phyloP scores from a whole-genome alignment of 2,888 invertebrate species.

The Rhodophaea formosa region DNA sequence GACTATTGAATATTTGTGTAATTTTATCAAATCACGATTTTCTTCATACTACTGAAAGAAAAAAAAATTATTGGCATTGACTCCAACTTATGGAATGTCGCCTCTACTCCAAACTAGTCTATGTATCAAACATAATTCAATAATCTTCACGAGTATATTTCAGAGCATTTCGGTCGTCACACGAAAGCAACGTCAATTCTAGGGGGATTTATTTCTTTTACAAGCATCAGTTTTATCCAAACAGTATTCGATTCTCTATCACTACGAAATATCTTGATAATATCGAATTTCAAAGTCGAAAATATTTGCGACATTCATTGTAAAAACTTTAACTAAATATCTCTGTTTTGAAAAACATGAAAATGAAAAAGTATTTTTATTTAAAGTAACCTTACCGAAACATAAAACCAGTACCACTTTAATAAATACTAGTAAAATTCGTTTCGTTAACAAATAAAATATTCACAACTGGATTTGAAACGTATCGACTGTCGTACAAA shows the following conservation, averaged over 20 bases:
- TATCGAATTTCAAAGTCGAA: too few species aligned
- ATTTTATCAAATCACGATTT: too few species aligned
- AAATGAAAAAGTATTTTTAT: too few species aligned
- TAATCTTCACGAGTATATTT: constrained; percentile 18
- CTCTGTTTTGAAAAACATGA: too few species aligned
- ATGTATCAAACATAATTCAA: constrained; percentile 13
- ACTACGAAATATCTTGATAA: too few species aligned
- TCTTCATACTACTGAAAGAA: not conserved
- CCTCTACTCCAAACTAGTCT: constrained; percentile 5
- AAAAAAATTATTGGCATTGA: not conserved
- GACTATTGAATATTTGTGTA: too few species aligned
- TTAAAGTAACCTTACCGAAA: too few species aligned
- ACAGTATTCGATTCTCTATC: not conserved
- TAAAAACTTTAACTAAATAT: too few species aligned
- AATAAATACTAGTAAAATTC: not conserved
- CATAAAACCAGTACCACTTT: not conserved
- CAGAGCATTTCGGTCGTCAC: constrained; percentile 15
- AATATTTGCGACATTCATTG: too few species aligned
- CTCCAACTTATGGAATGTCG: not conserved
- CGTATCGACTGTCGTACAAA: constrained; percentile 1
- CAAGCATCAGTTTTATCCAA: not conserved
- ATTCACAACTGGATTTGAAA: not conserved
- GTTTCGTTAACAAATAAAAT: not conserved
- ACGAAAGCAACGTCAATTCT: constrained; percentile 8
- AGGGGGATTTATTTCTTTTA: not conserved